Evolutionary conservation across 2,888 invertebrate genomes (phyloP).

Genomic region (Ophion costatus): DNA sequence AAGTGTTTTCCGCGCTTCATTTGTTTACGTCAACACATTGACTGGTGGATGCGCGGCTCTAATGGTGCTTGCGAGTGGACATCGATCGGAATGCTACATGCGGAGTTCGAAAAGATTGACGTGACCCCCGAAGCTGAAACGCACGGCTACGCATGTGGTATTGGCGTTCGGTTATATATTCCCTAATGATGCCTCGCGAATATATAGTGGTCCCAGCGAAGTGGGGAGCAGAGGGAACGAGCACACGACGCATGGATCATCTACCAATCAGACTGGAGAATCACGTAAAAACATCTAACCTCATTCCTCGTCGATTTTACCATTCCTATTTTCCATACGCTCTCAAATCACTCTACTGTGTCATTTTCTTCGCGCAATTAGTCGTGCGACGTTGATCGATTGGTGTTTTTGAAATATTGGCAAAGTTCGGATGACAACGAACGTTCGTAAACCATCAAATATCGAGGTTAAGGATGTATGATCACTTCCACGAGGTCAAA

Average conservation of each 20-base stretch:
- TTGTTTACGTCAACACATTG: not conserved
- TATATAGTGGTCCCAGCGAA: constrained; percentile 45
- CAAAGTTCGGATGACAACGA: not conserved
- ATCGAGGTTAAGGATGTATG: not conserved
- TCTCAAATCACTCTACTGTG: constrained; percentile 23
- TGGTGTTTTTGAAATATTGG: constrained; percentile 16
- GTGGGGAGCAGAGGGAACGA: constrained; percentile 22
- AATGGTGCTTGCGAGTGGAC: constrained; percentile 45
- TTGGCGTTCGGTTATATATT: constrained; percentile 50
- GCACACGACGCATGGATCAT: constrained; percentile 49
- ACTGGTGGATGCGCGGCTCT: not conserved
- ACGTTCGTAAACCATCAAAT: not conserved
- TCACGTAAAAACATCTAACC: constrained; percentile 53
- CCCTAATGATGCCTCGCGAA: constrained; percentile 57
- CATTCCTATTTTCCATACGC: not conserved
- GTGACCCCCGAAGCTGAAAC: constrained; percentile 29
- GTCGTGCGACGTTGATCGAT: constrained; percentile 39
- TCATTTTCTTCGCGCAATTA: constrained; percentile 45
- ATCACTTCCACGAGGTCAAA: no score
- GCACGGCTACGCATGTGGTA: constrained; percentile 33
- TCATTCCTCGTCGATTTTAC: constrained; percentile 33
- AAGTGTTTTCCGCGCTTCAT: not conserved
- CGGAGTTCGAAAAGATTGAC: constrained; percentile 60
- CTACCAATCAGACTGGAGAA: constrained; percentile 47
- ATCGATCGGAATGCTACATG: constrained; percentile 50